phyloP scores from a whole-genome alignment of 2,797 vertebrate species.

The Mionectes olivaceus region DNA sequence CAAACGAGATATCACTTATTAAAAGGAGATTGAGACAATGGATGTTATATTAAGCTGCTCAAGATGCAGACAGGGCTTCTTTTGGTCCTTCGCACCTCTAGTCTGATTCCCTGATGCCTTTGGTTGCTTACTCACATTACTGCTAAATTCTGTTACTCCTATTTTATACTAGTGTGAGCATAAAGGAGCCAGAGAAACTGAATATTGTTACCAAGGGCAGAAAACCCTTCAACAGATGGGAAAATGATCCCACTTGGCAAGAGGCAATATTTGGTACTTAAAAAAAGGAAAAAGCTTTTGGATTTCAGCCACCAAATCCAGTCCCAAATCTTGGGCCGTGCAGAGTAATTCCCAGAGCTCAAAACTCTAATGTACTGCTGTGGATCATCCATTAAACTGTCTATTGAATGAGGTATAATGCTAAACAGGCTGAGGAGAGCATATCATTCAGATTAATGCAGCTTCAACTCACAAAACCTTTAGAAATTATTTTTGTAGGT shows the following conservation, averaged over 20 bases:
- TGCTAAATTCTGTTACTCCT: slow-evolving; percentile 32
- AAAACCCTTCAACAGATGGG: slow-evolving; percentile 60
- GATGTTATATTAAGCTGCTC: neutral
- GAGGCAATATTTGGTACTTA: slow-evolving; percentile 48
- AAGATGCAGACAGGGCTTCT: neutral
- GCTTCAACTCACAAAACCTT: slow-evolving; percentile 43
- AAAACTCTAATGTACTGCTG: slow-evolving; percentile 60
- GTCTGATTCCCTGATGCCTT: neutral
- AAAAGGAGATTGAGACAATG: neutral
- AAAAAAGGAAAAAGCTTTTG: slow-evolving; percentile 60
- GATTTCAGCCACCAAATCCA: slow-evolving; percentile 62
- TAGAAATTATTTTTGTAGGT: slow-evolving; percentile 32
- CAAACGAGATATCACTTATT: neutral
- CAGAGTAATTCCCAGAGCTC: slow-evolving; percentile 62
- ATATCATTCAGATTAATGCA: slow-evolving; percentile 55
- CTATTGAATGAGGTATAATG: slow-evolving; percentile 74
- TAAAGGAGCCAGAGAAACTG: slow-evolving; percentile 43
- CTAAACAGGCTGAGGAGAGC: slow-evolving; percentile 69
- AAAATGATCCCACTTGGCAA: slow-evolving; percentile 66
- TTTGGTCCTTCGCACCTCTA: neutral
- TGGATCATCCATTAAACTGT: slow-evolving; percentile 78
- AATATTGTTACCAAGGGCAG: slow-evolving; percentile 49
- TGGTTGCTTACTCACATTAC: neutral
- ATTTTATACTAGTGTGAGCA: slow-evolving; percentile 9
- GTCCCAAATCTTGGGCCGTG: slow-evolving; percentile 30